Evolutionary conservation across 2,113 vertebrate genomes (phyloP).

Genomic region (Eubucco bourcierii): DNA sequence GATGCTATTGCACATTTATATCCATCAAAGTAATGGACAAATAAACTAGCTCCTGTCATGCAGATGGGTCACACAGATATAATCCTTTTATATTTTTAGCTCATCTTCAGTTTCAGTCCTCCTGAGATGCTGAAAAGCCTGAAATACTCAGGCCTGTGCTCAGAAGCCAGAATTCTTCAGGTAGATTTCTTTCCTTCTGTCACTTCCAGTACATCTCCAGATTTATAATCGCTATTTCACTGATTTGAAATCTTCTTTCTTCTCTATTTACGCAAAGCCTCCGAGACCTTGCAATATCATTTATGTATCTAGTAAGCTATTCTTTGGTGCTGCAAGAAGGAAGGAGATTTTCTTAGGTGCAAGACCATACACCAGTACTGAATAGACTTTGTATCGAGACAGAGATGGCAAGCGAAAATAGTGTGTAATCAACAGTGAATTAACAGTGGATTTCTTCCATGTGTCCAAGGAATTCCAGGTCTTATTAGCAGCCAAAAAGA

Average conservation of each 20-base stretch:
- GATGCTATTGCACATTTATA: neutral
- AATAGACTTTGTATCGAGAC: neutral
- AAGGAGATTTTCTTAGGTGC: neutral
- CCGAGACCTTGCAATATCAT: neutral
- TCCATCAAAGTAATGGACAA: neutral
- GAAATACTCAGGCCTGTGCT: neutral
- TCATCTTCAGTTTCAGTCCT: neutral
- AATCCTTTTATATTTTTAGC: neutral
- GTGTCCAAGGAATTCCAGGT: neutral
- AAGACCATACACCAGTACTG: neutral
- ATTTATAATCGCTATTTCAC: neutral
- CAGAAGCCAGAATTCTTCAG: neutral
- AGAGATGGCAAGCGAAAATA: conserved; percentile 1
- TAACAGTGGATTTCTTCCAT: neutral
- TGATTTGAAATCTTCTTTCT: neutral
- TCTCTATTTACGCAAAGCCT: neutral
- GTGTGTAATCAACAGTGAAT: neutral
- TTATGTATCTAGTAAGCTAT: neutral
- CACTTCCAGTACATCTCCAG: neutral
- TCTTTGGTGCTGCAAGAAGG: neutral
- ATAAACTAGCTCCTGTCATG: conserved; percentile 3
- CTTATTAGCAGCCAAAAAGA: neutral
- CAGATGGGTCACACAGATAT: neutral
- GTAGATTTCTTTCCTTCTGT: neutral
- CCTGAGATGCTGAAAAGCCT: neutral